These are phyloP conservation scores for Seira sanloemensis DNA, from an alignment of 2,888 invertebrate species.

Conservation along the genomic window DNA sequence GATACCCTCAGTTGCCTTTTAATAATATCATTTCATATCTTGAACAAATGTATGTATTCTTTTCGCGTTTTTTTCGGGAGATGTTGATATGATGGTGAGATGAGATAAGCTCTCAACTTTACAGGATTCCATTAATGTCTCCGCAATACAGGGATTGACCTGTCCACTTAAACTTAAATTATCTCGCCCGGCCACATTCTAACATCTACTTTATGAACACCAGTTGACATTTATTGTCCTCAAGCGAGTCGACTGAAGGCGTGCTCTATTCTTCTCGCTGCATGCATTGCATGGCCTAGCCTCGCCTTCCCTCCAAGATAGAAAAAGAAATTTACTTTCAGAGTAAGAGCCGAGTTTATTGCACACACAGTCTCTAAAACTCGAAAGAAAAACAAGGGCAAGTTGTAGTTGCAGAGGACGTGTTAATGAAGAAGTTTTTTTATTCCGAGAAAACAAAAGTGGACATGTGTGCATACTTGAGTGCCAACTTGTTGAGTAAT, in stretches of 20 bases:
- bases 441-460: too few relatives aligned
- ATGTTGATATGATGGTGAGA: not conserved
- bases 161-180: constrained; percentile 64
- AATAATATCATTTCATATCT: too few relatives aligned
- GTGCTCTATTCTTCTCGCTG: constrained; percentile 39
- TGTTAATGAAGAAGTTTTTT: constrained; percentile 60
- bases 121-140: not conserved
- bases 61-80: not conserved
- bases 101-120: not conserved
- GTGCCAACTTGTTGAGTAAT: not conserved
- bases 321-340: too few relatives aligned
- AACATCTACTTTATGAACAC: constrained; percentile 53
- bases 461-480: constrained; percentile 20
- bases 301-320: not conserved
- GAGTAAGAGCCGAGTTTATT: too few relatives aligned
- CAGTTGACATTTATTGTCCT: constrained; percentile 59
- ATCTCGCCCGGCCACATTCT: constrained; percentile 62
- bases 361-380: too few relatives aligned
- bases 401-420: too few relatives aligned
- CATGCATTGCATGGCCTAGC: constrained; percentile 18
- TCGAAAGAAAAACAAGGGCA: constrained; percentile 17
- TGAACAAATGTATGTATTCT: not conserved
- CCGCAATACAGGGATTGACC: constrained; percentile 30
- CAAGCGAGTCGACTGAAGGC: constrained; percentile 38
- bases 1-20: too few relatives aligned